Evolutionary conservation across 92 coral and sea anemone species (phyloP), one percentile per base, ranked within the genome.

Genomic region (Meandrina meandrites): DNA sequence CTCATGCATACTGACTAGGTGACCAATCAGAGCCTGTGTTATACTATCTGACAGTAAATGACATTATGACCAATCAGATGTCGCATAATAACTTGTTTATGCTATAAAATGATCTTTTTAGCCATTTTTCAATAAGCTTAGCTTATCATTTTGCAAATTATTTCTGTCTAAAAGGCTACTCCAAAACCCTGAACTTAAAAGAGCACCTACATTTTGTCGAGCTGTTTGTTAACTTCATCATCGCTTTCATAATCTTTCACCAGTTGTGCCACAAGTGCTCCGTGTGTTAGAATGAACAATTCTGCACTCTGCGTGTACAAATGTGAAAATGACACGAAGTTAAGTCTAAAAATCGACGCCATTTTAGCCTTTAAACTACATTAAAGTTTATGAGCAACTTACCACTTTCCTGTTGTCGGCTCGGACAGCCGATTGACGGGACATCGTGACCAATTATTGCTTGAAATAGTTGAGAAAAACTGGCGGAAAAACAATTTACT

Each of bases 401-500:
- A 96, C 98, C 90, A 96, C 98, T 94, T 96, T 96, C 87, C 95
- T 94, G 17, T 93, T 91, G 82, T 96, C 98, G 76, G 98, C 90
- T 37, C 98, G 93, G 37, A 94, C 95, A 18, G 98, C 94, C 80
- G 96, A 91, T 80, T 96, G 98, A 19, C 98, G 98, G 68, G 98
- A 96, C 98, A 96, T 96, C 24, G 12, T 69, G 32, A 13, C 24
- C 21, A 36, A 75, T 22, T 66, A 15, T 36, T 3, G 24, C n/a
- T 27, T 27, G 56, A 45, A 28, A 40, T 60, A n/a, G n/a, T 27
- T 9, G 47, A 8, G 71, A 66, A 66, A 40, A 67, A 18, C 47
- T 18, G 48, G 78, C 15, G 12, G 27, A 36, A 37, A 73, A 1
- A 19, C 12, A 6, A 37, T 0, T 66, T n/a, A n/a, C n/a, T 14